These are phyloP conservation scores for Cremastobaeus sp. DNA, from an alignment of 2,888 invertebrate species.

Conservation along the genomic window DNA sequence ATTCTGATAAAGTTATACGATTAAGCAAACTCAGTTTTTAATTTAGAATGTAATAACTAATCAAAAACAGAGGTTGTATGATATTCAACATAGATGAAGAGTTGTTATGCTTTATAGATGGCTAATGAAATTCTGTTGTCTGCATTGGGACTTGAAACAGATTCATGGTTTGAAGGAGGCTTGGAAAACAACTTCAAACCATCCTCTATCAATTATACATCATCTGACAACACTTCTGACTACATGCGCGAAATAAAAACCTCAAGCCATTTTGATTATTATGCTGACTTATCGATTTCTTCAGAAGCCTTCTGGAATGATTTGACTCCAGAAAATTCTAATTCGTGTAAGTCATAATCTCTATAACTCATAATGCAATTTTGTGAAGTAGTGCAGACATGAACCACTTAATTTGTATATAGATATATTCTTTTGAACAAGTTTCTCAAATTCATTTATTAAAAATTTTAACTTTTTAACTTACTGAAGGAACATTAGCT, in stretches of 20 bases:
- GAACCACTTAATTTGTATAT: too few relatives aligned
- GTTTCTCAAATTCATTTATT: too few relatives aligned
- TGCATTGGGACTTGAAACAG: slow-evolving; percentile 72
- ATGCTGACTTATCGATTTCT: slow-evolving; percentile 72
- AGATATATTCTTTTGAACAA: too few relatives aligned
- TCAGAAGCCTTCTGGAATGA: slow-evolving; percentile 73
- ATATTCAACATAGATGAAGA: background rate
- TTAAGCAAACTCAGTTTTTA: too few relatives aligned
- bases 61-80: background rate
- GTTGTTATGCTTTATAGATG: slow-evolving; percentile 67
- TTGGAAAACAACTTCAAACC: slow-evolving; percentile 62
- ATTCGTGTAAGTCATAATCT: slow-evolving; percentile 66
- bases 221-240: slow-evolving; percentile 68
- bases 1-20: too few relatives aligned
- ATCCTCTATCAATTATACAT: slow-evolving; percentile 69
- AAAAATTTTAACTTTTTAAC: too few relatives aligned
- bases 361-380: too few relatives aligned
- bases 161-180: slow-evolving; percentile 60
- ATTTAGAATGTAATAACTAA: background rate
- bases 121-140: slow-evolving; percentile 76
- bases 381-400: too few relatives aligned
- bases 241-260: slow-evolving; percentile 65
- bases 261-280: slow-evolving; percentile 66
- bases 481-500: too few relatives aligned
- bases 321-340: slow-evolving; percentile 69